Base-by-base conservation (phyloP, 2,888 invertebrate genomes). In the Troides oblongomaculatus region DNA sequence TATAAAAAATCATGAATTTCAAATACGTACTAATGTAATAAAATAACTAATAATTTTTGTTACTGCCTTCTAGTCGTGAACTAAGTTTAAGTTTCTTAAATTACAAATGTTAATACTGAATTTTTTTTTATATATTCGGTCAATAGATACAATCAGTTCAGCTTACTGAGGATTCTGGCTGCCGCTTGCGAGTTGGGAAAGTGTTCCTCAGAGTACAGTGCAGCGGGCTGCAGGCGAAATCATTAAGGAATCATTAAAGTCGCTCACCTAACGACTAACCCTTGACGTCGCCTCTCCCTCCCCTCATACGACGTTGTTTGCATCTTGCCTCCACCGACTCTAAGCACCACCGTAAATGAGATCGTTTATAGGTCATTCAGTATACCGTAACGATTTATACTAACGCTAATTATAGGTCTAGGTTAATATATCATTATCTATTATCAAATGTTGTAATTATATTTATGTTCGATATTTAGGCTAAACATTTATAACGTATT, bases 221-320 rank as follows among this genome's bases (percentile, higher is more conserved):
- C 66, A 72, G 74, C 73, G 74, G 72, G 72, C 78, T 74, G 77
- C 74, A 76, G 78, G 80, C 77, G 74, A 74, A 80, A 82, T 86
- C 85, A 87, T 87, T 87, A 87, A 81, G 84, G 81, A 83, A 84
- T 84, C 85, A 85, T 88, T 87, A 87, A 83, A 77, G 77, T 75
- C 76, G 77, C 75, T 76, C 70, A 67, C 63, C 64, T 79, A 81
- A 79, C 81, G 79, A 79, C 78, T 72, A 77, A 76, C 77, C 74
- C 79, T 81, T 75, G 77, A 78, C 78, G 77, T 76, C 78, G 71
- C 76, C 75, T 66, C 69, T 67, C 53, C 53, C 66, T 69, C 72
- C 73, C 68, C 74, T 62, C 71, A 60, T 66, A 69, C 69, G 68
- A 62, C 71, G 67, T 63, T 71, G 66, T 73, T 71, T 71, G 69